A percentile compares a stretch with the other conserved stretches of the same genome.
Conservation (phyloP, 2,113 vertebrate genomes). For the Rhynchopsitta pachyrhyncha region DNA sequence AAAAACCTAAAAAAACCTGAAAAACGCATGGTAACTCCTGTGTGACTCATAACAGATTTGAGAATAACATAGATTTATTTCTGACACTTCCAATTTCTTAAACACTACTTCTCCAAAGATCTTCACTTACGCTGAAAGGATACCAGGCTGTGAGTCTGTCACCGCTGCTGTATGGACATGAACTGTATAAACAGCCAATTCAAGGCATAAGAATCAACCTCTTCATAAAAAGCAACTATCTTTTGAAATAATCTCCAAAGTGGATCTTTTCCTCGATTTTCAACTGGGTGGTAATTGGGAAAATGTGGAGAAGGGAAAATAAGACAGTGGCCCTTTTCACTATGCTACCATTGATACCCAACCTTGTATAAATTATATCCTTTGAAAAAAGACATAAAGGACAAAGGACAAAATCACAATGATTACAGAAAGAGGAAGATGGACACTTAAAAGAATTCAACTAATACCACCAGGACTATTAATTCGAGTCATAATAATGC, state of each 20-base stretch:
- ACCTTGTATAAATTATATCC: background rate
- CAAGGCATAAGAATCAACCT: background rate
- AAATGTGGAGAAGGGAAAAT: background rate
- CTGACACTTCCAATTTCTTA: background rate
- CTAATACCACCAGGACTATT: background rate
- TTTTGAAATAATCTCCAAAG: background rate
- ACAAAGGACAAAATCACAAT: background rate
- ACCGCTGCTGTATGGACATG: background rate
- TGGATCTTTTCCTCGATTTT: background rate
- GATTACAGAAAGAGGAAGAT: background rate
- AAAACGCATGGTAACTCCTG: background rate
- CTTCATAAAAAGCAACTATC: background rate
- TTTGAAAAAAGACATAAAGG: background rate
- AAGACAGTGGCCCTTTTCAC: background rate
- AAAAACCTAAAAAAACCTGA: background rate
- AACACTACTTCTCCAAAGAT: background rate
- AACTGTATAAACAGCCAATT: background rate
- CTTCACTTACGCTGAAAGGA: fast-evolving
- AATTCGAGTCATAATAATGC: background rate
- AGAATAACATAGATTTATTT: background rate
- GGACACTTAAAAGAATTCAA: background rate
- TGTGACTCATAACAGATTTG: background rate
- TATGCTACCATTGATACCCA: background rate
- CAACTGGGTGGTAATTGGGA: background rate
- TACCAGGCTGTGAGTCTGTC: background rate